Evolutionary conservation across 2,113 vertebrate genomes (phyloP), one percentile per base, ranked within the genome.

Genomic region (Vireo altiloquus): DNA sequence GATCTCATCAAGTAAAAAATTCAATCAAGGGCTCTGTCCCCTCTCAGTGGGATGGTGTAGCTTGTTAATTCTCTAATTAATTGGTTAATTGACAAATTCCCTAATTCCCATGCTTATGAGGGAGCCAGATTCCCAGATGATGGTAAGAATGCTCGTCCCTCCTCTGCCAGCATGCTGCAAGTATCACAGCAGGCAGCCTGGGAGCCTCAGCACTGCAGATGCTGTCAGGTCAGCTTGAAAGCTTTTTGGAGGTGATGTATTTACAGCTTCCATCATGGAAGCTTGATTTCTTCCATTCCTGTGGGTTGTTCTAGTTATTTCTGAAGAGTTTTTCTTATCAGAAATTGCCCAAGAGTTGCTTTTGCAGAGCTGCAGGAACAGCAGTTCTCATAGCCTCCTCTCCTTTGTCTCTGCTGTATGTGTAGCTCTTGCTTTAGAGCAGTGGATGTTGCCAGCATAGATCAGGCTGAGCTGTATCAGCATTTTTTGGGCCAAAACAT

Each of bases 101-200:
- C 47, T 31, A 22, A 23, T 17, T 92, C 10, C 2, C 0, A 2
- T 72, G 40, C 59, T 72, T 61, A 27, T n/a, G 63, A 69, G 50
- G 66, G 86, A 65, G 47, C 27, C 4, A 1, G 10, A 53, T 85
- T 90, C 31, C 40, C 46, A 77, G 47, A 37, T 83, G 59, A 9
- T 33, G 59, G 22, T 57, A 46, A 53, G 40, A 30, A 37, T 24
- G 9, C 20, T 77, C 13, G 21, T 69, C 21, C 21, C 68, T 85
- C n/a, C 25, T 79, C 47, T 8, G 44, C 19, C 0, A 2, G 49
- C 20, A 19, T 0, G 2, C 11, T 61, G 10, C 10, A 23, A 10
- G 16, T 21, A 4, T 14, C n/a, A 2, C 39, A 30, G 28, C 5
- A 46, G 65, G 53, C 63, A 47, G 22, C 31, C 52, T 68, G 57